Evolutionary conservation across 2,888 invertebrate species (phyloP), one percentile per base, ranked within the genome.

Genomic region (Idaea biselata): DNA sequence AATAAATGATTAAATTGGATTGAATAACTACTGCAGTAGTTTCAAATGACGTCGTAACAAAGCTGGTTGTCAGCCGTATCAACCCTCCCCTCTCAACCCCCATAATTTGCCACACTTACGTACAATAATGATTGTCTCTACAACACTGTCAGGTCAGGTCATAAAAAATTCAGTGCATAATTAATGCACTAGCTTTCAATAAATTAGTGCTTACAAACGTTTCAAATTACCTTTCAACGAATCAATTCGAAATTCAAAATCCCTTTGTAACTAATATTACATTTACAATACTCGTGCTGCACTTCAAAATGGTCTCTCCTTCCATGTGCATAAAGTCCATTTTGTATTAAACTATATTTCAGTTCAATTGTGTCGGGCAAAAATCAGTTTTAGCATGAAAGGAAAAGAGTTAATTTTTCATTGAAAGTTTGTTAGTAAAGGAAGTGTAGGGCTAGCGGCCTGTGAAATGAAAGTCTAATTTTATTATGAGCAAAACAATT

Each of bases 401-500:
- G 18, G 4, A 0, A 4, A 18, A 56, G 8, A 18, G 56, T 31
- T 8, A 14, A 55, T 60, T 53, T 7, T 18, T 25, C 18, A 56
- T 58, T 14, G 55, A 17, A 16, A 58, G 63, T 64, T 60, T 60
- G 63, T 63, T 62, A 65, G 65, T 67, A 63, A 67, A 63, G 58
- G 60, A 25, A 55, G 55, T 55, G 54, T 60, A 59, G 55, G 60
- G 60, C 78, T 76, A 77, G 76, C 77, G 72, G 77, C 74, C 78
- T 82, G 82, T 79, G 76, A 81, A 84, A 84, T 83, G 73, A 79
- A 81, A 79, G 71, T 73, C 78, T 84, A 82, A 84, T 83, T 84
- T 83, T 77, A 82, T 84, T 84, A 82, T 77, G 74, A 74, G 76
- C 71, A 74, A 11, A 44, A 81, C 81, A 80, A 63, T 66, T 66